Evolutionary conservation across 64 coral and sea anemone species (phyloP).

Genomic region (Montipora sp.): DNA sequence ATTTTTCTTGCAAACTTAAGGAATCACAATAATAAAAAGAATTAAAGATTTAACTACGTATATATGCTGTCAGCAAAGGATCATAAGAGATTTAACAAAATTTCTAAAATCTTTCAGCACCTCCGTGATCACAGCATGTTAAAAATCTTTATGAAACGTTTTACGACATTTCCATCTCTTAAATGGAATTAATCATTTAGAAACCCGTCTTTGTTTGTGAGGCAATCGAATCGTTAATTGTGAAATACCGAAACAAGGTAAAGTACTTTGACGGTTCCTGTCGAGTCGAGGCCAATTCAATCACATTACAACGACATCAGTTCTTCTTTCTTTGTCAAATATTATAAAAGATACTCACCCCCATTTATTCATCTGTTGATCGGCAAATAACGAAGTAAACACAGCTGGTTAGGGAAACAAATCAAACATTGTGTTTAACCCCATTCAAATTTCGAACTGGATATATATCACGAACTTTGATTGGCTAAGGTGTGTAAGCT

Average conservation of each 20-base stretch:
- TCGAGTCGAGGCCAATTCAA: neutral
- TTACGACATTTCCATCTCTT: no score
- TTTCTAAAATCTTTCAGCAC: no score
- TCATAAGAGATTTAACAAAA: no score
- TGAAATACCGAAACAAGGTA: neutral
- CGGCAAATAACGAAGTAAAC: neutral
- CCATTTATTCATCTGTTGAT: neutral
- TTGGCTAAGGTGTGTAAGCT: constrained; percentile 24
- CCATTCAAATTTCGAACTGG: constrained; percentile 94
- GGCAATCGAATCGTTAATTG: neutral
- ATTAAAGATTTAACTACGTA: no score
- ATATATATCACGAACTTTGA: constrained; percentile 47
- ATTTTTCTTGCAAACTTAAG: no score
- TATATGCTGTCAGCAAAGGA: no score
- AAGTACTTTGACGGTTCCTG: neutral
- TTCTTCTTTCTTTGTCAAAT: neutral
- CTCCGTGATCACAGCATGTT: no score
- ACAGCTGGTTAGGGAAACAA: constrained; percentile 3
- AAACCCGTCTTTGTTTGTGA: no score
- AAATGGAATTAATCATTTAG: no score
- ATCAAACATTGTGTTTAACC: neutral
- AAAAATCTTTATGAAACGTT: no score
- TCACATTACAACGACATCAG: neutral
- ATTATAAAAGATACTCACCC: neutral
- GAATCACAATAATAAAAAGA: no score